A percentile compares a stretch with the other conserved stretches of the same genome.
Evolutionary conservation across 2,888 invertebrate genomes (phyloP).

Genomic region (Nemotelus nigrinus): DNA sequence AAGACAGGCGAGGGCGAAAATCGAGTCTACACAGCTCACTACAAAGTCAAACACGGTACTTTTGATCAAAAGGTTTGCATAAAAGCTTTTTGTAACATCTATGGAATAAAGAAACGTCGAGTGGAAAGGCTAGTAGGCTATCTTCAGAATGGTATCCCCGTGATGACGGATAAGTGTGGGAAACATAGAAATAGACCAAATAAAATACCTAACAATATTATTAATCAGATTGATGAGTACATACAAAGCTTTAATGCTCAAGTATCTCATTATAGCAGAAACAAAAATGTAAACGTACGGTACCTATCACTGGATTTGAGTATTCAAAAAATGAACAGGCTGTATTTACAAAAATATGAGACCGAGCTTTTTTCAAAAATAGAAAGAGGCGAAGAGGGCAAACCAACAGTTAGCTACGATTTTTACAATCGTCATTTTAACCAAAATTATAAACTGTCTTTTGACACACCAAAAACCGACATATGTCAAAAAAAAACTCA

Average conservation of each 20-base stretch:
- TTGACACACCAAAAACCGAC: slow-evolving; percentile 9
- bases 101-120: not conserved
- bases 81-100: no score
- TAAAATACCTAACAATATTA: not conserved
- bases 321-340: slow-evolving; percentile 2
- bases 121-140: slow-evolving; percentile 7
- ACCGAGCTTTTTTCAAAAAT: slow-evolving; percentile 6
- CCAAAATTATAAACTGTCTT: not conserved
- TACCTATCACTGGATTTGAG: slow-evolving; percentile 4
- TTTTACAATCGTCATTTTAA: slow-evolving; percentile 1
- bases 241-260: not conserved
- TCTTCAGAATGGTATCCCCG: slow-evolving; percentile 9
- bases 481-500: slow-evolving; percentile 2
- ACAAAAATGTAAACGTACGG: slow-evolving; percentile 12
- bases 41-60: not conserved
- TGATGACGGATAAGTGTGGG: not conserved
- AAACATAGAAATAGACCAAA: not conserved
- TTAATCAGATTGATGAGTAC: slow-evolving; percentile 1
- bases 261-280: slow-evolving; percentile 11
- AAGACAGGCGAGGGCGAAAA: slow-evolving; percentile 10
- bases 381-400: slow-evolving; percentile 1
- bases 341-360: slow-evolving; percentile 22
- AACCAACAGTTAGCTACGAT: slow-evolving; percentile 2
- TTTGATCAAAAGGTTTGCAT: slow-evolving; percentile 17
- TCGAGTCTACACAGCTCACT: not conserved